Percentiles rank a stretch among this genome's conserved stretches.
Evolutionary conservation across 2,797 vertebrate species (phyloP).

Genomic region (Galago senegalensis): DNA sequence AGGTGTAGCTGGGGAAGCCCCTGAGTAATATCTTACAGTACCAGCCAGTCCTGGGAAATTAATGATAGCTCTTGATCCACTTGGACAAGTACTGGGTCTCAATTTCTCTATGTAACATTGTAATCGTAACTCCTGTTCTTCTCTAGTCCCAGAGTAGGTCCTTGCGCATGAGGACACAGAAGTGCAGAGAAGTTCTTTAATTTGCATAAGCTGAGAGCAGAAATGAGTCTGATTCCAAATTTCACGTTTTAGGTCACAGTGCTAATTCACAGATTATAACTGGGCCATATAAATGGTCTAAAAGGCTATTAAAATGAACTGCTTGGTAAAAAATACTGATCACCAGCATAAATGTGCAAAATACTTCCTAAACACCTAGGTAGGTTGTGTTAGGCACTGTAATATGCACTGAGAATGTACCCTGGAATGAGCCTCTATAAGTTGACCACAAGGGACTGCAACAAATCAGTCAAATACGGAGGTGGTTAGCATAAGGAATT

Average conservation of each 20-base stretch:
- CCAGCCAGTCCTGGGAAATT: background rate
- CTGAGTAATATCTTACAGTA: background rate
- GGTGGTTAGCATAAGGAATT: no score
- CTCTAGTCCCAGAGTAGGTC: background rate
- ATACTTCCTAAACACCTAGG: background rate
- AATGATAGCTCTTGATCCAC: background rate
- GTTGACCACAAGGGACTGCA: no score
- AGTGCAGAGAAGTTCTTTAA: background rate
- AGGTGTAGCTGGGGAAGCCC: background rate
- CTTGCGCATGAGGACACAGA: background rate
- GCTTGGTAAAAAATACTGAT: background rate
- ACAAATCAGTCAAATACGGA: no score
- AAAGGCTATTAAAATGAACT: background rate
- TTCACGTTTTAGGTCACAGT: conserved; percentile 16
- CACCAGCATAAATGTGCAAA: background rate
- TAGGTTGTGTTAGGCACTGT: background rate
- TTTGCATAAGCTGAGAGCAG: conserved; percentile 34
- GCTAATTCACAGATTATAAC: conserved; percentile 20
- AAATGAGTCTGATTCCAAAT: conserved; percentile 9
- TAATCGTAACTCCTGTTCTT: background rate
- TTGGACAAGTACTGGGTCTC: background rate
- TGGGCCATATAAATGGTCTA: background rate
- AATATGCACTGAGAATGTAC: background rate
- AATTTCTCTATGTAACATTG: background rate
- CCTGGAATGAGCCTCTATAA: no score